Evolutionary conservation across 37 sponge, comb jelly and placozoan species (phyloP).

Genomic region (Tethya wilhelma): DNA sequence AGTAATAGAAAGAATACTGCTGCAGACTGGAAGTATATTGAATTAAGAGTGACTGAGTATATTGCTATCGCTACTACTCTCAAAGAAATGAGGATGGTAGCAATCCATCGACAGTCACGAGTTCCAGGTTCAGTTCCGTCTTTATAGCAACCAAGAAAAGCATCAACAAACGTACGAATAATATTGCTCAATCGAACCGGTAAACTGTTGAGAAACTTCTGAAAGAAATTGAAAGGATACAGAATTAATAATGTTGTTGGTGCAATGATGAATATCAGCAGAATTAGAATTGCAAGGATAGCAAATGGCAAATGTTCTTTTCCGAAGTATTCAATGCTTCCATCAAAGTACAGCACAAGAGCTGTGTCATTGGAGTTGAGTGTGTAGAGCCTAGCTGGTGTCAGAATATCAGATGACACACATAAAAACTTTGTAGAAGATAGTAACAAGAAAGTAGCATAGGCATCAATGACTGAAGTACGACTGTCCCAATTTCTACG

Average conservation of each 20-base stretch:
- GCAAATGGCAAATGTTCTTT: conserved; percentile 23
- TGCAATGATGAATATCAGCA: conserved; percentile 9
- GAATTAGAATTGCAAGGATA: conserved; percentile 5
- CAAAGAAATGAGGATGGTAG: conserved; percentile 52
- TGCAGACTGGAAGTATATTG: too few relatives aligned
- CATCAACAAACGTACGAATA: conserved; percentile 36
- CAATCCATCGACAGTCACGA: conserved; percentile 46
- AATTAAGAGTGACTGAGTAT: too few relatives aligned
- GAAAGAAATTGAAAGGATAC: conserved; percentile 13
- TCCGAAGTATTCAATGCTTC: conserved; percentile 21
- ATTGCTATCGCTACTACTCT: too few relatives aligned
- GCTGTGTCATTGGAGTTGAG: too few relatives aligned
- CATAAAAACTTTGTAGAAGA: conserved; percentile 52
- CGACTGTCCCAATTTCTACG: conserved; percentile 26
- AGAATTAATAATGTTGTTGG: conserved; percentile 38
- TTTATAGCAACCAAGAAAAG: conserved; percentile 59
- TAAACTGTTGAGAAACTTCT: not conserved
- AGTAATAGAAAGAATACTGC: too few relatives aligned
- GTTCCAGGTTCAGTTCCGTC: conserved; percentile 41
- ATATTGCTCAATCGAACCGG: not conserved
- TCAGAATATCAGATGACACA: conserved; percentile 33
- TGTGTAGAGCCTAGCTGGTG: conserved; percentile 2
- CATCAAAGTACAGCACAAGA: too few relatives aligned
- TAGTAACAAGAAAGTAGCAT: conserved; percentile 60
- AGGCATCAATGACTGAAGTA: conserved; percentile 48